These are phyloP conservation scores for Anthoptus insignis DNA, from an alignment of 2,888 invertebrate species.

Conservation along the genomic window DNA sequence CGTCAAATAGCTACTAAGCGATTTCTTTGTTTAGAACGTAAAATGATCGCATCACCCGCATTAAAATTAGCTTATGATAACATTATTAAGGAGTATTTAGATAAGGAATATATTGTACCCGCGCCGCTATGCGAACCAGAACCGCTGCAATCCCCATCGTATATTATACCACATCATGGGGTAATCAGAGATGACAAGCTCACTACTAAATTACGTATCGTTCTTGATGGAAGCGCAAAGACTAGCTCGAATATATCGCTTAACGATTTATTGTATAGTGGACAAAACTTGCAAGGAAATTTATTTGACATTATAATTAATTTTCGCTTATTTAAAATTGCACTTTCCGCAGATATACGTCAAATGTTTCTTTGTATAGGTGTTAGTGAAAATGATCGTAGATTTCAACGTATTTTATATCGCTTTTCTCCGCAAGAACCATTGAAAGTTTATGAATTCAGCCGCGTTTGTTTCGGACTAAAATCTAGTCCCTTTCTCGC, in stretches of 20 bases:
- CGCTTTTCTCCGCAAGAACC: too few species aligned
- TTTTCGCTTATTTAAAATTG: slow-evolving; percentile 11
- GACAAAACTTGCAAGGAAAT: slow-evolving; percentile 13
- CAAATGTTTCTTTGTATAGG: too few species aligned
- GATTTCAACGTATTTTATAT: too few species aligned
- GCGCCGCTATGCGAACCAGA: not conserved
- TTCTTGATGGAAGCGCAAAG: slow-evolving; percentile 36
- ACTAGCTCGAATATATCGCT: not conserved
- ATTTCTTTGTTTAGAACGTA: slow-evolving; percentile 31
- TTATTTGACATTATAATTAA: slow-evolving; percentile 18
- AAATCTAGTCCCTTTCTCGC: slow-evolving; percentile 21
- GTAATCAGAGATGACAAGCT: slow-evolving; percentile 26
- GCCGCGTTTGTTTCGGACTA: slow-evolving; percentile 17
- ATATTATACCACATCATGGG: not conserved
- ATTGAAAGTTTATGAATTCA: slow-evolving; percentile 10
- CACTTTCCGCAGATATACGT: slow-evolving; percentile 17
- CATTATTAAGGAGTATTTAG: slow-evolving; percentile 30
- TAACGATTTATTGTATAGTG: slow-evolving; percentile 2
- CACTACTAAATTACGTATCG: slow-evolving; percentile 32
- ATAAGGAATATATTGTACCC: slow-evolving; percentile 1
- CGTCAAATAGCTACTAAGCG: not conserved
- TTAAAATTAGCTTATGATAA: slow-evolving; percentile 24
- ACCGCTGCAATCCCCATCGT: too few species aligned
- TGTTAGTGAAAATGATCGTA: too few species aligned
- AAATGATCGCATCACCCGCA: slow-evolving; percentile 8